phyloP scores from a whole-genome alignment of 2,888 invertebrate species.

The Nematopogon swammerdamellus region DNA sequence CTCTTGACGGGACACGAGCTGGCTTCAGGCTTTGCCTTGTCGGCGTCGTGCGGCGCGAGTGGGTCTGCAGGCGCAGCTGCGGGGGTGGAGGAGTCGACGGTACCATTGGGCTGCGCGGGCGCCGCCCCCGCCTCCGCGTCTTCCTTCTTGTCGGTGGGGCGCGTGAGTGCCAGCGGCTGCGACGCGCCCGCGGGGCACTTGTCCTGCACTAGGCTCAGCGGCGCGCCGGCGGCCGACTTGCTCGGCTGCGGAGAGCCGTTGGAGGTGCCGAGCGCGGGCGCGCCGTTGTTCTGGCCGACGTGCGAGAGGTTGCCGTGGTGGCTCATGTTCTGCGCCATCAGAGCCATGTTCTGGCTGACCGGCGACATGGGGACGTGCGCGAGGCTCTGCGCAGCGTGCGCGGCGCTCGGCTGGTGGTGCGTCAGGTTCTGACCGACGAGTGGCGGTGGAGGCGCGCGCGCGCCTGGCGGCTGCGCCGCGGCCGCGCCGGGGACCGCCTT shows the following conservation, averaged over 20 bases:
- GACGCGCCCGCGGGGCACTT: slow-evolving; percentile 23
- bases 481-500: slow-evolving; percentile 42
- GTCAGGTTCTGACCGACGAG: slow-evolving; percentile 40
- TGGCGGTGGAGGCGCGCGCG: slow-evolving; percentile 30
- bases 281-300: slow-evolving; percentile 35
- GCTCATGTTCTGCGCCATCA: slow-evolving; percentile 52
- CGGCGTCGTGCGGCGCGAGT: slow-evolving; percentile 38
- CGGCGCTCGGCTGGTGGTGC: slow-evolving; percentile 25
- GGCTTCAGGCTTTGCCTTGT: slow-evolving; percentile 10
- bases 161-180: slow-evolving; percentile 40
- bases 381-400: slow-evolving; percentile 24
- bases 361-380: slow-evolving; percentile 45
- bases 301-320: slow-evolving; percentile 50
- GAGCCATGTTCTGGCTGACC: slow-evolving; percentile 49
- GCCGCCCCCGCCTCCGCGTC: slow-evolving; percentile 28
- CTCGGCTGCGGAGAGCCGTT: slow-evolving; percentile 30
- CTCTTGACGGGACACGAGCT: not conserved
- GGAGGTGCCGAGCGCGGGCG: slow-evolving; percentile 19
- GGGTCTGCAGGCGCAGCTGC: slow-evolving; percentile 26
- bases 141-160: slow-evolving; percentile 46
- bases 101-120: slow-evolving; percentile 33
- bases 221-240: slow-evolving; percentile 35
- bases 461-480: slow-evolving; percentile 34
- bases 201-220: slow-evolving; percentile 43
- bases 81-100: slow-evolving; percentile 39